A percentile compares a stretch with the other conserved stretches of the same genome.
Conservation (phyloP, 2,888 invertebrate species). For the Drosophila histrio region DNA sequence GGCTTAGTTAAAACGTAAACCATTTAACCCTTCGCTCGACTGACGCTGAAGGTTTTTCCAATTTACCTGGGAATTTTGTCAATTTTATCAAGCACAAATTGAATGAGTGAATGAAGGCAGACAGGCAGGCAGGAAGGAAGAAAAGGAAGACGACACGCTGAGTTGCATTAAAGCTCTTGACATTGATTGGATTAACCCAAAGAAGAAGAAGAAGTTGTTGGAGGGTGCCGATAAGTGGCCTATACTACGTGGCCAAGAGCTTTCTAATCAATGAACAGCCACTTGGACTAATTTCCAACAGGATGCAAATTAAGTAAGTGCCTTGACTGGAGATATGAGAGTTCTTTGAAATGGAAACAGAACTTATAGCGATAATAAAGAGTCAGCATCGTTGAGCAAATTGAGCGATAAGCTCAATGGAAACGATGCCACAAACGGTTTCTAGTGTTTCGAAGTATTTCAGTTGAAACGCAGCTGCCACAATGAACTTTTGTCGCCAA, state of each 20-base stretch:
- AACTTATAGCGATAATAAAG: constrained; percentile 38
- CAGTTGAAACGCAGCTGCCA: constrained; percentile 44
- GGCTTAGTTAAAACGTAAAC: neutral
- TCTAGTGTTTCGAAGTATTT: constrained; percentile 37
- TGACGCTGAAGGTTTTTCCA: constrained; percentile 47
- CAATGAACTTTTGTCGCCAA: constrained; percentile 50
- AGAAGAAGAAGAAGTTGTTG: constrained; percentile 16
- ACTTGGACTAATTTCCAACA: constrained; percentile 53
- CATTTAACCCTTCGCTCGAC: constrained; percentile 9
- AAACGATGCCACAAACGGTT: constrained; percentile 3
- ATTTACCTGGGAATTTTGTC: constrained; percentile 32
- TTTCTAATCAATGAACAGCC: constrained; percentile 50
- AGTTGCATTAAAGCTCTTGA: constrained; percentile 49
- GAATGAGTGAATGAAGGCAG: constrained; percentile 58
- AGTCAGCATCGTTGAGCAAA: constrained; percentile 25
- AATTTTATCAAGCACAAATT: constrained; percentile 53
- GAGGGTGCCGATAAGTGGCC: constrained; percentile 1
- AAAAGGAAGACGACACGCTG: constrained; percentile 1
- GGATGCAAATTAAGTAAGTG: constrained; percentile 36
- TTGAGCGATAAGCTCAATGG: constrained; percentile 42
- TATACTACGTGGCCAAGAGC: constrained; percentile 25
- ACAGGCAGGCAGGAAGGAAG: constrained; percentile 24
- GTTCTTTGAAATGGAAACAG: constrained; percentile 29
- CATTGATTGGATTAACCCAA: constrained; percentile 63
- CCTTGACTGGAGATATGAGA: neutral